phyloP scores from a whole-genome alignment of 2,113 vertebrate species.

The Caranx melampygus region DNA sequence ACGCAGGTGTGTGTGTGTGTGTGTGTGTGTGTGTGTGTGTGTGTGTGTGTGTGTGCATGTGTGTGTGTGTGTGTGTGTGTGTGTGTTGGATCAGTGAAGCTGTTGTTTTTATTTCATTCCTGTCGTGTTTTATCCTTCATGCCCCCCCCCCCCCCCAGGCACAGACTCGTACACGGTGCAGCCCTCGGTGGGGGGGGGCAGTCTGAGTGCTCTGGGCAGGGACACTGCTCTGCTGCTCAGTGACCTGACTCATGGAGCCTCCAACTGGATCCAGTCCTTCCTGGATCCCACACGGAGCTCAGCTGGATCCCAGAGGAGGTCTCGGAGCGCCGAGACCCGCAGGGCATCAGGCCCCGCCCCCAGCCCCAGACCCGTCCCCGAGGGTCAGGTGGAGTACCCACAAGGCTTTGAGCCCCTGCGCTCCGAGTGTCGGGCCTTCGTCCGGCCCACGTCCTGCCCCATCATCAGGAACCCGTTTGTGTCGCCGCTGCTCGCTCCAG shows the following conservation, averaged over 20 bases:
- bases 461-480: slow-evolving; percentile 89
- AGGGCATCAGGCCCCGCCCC: not conserved
- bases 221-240: slow-evolving; percentile 85
- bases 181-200: slow-evolving; percentile 52
- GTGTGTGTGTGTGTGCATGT: too few relatives aligned
- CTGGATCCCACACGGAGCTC: slow-evolving; percentile 70
- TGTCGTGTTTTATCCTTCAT: not conserved
- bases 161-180: slow-evolving; percentile 66
- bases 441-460: slow-evolving; percentile 79
- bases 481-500: slow-evolving; percentile 82
- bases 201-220: slow-evolving; percentile 81
- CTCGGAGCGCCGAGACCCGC: not conserved
- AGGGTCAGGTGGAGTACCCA: slow-evolving; percentile 76
- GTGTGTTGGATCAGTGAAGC: too few relatives aligned
- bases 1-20: slow-evolving; percentile 83
- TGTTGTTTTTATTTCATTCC: too few relatives aligned
- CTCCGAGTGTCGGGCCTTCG: slow-evolving; percentile 70
- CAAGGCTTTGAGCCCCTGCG: slow-evolving; percentile 87
- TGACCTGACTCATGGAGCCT: slow-evolving; percentile 85
- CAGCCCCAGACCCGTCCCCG: not conserved
- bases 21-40: slow-evolving; percentile 17
- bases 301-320: not conserved
- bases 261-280: slow-evolving; percentile 88
- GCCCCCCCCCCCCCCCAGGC: slow-evolving; percentile 70
- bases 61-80: not conserved